Conservation (phyloP, 1,140 invertebrate genomes). For the Protaetia brevitarsis region DNA sequence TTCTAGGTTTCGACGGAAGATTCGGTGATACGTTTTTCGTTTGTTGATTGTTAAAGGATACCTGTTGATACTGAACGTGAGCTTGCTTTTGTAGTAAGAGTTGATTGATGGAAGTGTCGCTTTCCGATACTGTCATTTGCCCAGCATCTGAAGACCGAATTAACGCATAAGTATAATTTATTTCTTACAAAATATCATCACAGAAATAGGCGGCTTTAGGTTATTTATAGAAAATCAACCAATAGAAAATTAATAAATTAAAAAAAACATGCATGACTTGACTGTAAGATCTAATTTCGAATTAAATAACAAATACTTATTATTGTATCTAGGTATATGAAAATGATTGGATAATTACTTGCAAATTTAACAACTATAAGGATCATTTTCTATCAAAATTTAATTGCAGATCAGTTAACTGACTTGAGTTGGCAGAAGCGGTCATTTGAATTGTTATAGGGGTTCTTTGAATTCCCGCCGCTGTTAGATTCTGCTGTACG, state of each 20-base stretch:
- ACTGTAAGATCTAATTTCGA: constrained; percentile 22
- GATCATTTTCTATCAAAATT: constrained; percentile 38
- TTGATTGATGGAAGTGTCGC: constrained; percentile 23
- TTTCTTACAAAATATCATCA: too few relatives aligned
- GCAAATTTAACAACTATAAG: constrained; percentile 22
- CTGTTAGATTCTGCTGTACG: constrained; percentile 50
- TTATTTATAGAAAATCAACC: neutral
- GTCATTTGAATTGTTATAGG: constrained; percentile 57
- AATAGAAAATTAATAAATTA: too few relatives aligned
- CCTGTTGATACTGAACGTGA: constrained; percentile 50
- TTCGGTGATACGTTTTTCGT: constrained; percentile 30
- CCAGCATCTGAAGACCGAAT: constrained; percentile 24
- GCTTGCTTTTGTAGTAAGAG: constrained; percentile 42
- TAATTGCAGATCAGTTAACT: constrained; percentile 46
- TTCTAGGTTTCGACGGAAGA: constrained; percentile 36
- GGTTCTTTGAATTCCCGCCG: constrained; percentile 55
- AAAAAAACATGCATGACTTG: constrained; percentile 29
- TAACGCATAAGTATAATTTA: too few relatives aligned
- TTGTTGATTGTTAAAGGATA: constrained; percentile 38
- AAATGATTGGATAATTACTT: constrained; percentile 25
- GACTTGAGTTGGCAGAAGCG: constrained; percentile 60
- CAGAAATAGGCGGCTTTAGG: neutral
- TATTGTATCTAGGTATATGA: neutral
- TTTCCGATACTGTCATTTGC: constrained; percentile 37
- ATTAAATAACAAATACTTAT: constrained; percentile 24